A percentile compares a stretch with the other conserved stretches of the same genome.
These are phyloP conservation scores for Athetis lepigone DNA, from an alignment of 2,888 invertebrate species.

Conservation along the genomic window DNA sequence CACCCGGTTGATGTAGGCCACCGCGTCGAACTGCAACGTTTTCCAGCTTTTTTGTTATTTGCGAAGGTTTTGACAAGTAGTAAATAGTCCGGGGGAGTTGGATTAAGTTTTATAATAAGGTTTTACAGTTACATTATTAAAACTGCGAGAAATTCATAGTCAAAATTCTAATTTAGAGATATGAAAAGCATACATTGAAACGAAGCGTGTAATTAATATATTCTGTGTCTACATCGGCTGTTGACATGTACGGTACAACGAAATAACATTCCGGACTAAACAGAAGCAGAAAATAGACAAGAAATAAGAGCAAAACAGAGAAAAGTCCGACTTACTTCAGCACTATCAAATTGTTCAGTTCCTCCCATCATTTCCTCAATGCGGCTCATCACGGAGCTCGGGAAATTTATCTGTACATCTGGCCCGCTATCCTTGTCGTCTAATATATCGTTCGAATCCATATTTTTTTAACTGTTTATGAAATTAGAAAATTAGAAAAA, in stretches of 20 bases:
- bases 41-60: not conserved
- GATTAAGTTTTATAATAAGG: not conserved
- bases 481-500: constrained; percentile 19
- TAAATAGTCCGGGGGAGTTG: not conserved
- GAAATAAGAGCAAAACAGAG: constrained; percentile 7
- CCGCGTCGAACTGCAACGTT: constrained; percentile 94
- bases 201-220: not conserved
- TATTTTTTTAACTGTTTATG: constrained; percentile 59
- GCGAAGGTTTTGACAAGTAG: too few relatives aligned
- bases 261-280: constrained; percentile 9
- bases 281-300: constrained; percentile 6
- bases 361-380: constrained; percentile 98
- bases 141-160: not conserved
- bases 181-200: constrained; percentile 1
- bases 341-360: constrained; percentile 96
- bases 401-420: constrained; percentile 92
- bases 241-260: not conserved
- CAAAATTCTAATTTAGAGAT: not conserved
- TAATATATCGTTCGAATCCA: constrained; percentile 81
- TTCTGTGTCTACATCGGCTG: not conserved
- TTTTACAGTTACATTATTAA: not conserved
- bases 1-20: constrained; percentile 98
- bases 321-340: constrained; percentile 83
- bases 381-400: constrained; percentile 96
- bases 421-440: constrained; percentile 86